These are phyloP conservation scores for Nematolebias whitei DNA, from an alignment of 2,113 vertebrate genomes.

Conservation along the genomic window DNA sequence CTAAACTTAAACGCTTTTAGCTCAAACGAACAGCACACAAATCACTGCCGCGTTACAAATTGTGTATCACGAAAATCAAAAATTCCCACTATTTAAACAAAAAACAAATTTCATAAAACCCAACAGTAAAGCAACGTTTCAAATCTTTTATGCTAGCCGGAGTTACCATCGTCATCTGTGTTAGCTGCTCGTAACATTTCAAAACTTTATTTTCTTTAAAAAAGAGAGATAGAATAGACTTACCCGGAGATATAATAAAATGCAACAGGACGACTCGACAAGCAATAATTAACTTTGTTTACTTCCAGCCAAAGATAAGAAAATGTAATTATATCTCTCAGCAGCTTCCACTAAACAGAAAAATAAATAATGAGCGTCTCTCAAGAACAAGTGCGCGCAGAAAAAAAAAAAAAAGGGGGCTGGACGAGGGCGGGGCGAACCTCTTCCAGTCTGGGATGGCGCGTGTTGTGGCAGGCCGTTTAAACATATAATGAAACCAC, in stretches of 20 bases:
- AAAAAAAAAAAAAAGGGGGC: neutral
- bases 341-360: neutral
- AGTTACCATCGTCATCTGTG: neutral
- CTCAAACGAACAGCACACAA: neutral
- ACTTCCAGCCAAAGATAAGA: neutral
- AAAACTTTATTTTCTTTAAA: neutral
- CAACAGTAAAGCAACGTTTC: neutral
- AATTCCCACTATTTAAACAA: too few species aligned
- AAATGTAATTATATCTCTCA: neutral
- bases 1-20: neutral
- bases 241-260: constrained; percentile 24
- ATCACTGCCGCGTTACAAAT: neutral
- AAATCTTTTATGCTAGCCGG: neutral
- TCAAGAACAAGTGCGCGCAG: constrained; percentile 59
- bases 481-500: neutral
- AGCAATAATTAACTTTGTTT: neutral
- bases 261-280: neutral
- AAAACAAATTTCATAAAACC: neutral
- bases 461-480: neutral
- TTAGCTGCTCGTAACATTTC: neutral
- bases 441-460: neutral
- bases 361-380: neutral
- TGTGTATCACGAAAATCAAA: too few species aligned
- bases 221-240: neutral
- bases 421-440: constrained; percentile 24